Evolutionary conservation across 2,888 invertebrate genomes (phyloP).

Genomic region (Pecten maximus): DNA sequence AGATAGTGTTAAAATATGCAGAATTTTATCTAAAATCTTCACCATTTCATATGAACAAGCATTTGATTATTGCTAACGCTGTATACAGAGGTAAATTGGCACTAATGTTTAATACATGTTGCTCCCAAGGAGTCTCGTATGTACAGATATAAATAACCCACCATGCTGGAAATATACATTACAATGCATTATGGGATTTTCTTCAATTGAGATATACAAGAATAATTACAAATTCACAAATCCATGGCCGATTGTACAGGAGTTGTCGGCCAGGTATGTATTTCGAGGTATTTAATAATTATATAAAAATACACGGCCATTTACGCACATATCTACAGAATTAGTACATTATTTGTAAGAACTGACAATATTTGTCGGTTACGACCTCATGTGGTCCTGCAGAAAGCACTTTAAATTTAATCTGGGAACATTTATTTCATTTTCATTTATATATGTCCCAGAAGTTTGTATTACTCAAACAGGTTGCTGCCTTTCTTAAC

Average conservation of each 20-base stretch:
- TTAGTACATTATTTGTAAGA: background rate
- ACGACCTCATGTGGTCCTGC: background rate
- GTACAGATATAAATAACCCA: slow-evolving; percentile 28
- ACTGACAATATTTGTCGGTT: background rate
- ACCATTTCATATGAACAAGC: background rate
- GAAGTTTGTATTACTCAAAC: background rate
- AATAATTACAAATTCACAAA: slow-evolving; percentile 20
- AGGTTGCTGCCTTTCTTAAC: slow-evolving; percentile 15
- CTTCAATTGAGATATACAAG: slow-evolving; percentile 22
- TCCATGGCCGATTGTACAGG: background rate
- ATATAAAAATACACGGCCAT: slow-evolving; percentile 2
- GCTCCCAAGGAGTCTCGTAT: background rate
- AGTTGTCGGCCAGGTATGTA: background rate
- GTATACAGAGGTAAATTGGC: slow-evolving; percentile 12
- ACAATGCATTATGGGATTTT: slow-evolving; percentile 15
- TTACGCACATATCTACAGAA: background rate
- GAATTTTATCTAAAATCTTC: background rate
- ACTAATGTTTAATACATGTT: background rate
- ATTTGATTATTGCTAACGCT: background rate
- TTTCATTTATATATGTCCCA: background rate
- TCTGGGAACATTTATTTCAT: background rate
- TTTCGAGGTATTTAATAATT: background rate
- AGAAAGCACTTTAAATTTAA: background rate
- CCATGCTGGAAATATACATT: background rate
- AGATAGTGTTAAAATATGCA: background rate